Base-by-base conservation (phyloP, 2,113 vertebrate genomes). In the Petrocephalus zakoni region DNA sequence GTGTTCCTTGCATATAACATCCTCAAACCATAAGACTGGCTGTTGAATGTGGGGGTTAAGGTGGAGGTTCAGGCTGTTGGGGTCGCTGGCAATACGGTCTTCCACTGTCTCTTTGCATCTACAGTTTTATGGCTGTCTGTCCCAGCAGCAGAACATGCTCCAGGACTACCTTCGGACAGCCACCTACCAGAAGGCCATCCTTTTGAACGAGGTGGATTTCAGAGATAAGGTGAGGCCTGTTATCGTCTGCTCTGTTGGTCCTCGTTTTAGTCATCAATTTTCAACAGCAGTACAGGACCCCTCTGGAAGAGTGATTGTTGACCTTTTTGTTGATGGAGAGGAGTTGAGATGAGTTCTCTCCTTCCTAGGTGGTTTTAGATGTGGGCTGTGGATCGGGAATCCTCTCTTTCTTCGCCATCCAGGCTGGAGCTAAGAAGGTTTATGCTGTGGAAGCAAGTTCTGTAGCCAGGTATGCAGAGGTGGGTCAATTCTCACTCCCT, bases 141-240 rank as follows among this genome's bases (percentile, higher is more conserved):
- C 93, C 42, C 95, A 96, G 91, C 96, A 96, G 88, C 96, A 97
- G 92, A 96, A 93, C 88, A 94, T 96, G 91, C 94, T 96, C 42
- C 95, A 96, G 90, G 96, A 97, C 93, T 96, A 94, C 91, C 88
- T 94, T 90, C 96, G 96, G 90, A 97, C 91, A 0, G 93, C 93
- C 83, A 96, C 96, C 1, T 97, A 95, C 75, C 95, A 96, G 88
- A 95, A 92, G 92, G 96, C 94, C 89, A 94, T 96, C 37, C 91
- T 97, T 22, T 90, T 94, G 91, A 97, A 96, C 22, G 94, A 96
- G 8, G 34, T n/a, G 2, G 95, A 96, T 93, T 97, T 97, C 91
- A 94, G 88, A 90, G 94, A 96, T 91, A 96, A 97, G 95, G 96
- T 96, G 91, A 93, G 91, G 4, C 29, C 72, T 19, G 10, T 2